Evolutionary conservation across 2,797 vertebrate species (phyloP).

Genomic region (Mus caroli): DNA sequence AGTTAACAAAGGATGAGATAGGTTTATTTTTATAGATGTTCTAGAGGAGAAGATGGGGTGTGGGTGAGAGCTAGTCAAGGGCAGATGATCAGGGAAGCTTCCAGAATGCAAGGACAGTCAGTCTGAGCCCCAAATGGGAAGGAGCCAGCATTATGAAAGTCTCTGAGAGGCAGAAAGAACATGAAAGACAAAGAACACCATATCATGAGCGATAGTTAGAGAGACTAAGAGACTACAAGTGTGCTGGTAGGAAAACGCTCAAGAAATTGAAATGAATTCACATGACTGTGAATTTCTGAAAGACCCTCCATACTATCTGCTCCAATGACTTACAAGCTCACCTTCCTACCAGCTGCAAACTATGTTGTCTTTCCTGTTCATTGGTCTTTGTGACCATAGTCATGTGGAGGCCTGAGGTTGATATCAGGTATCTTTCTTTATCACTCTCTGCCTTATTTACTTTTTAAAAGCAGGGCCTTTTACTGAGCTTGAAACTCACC

Average conservation of each 20-base stretch:
- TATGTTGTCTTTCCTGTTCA: too few species aligned
- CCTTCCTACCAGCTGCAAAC: too few species aligned
- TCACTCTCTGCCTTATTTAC: not conserved
- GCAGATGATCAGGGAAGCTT: not conserved
- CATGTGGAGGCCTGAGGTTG: not conserved
- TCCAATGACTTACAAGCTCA: too few species aligned
- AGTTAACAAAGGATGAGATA: not conserved
- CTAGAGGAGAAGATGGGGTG: not conserved
- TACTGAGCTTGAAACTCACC: not conserved
- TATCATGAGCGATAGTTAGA: not conserved
- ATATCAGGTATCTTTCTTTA: not conserved
- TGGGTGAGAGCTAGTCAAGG: not conserved
- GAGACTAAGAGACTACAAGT: not conserved
- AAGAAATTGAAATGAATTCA: not conserved
- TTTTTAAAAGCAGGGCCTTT: not conserved
- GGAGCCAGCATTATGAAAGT: not conserved
- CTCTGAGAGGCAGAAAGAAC: not conserved
- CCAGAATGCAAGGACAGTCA: not conserved
- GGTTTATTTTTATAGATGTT: slow-evolving; percentile 18
- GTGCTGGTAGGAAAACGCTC: not conserved
- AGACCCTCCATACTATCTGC: not conserved
- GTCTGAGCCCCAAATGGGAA: not conserved
- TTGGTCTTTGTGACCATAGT: too few species aligned
- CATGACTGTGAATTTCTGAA: not conserved
- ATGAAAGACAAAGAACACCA: not conserved